phyloP scores from a whole-genome alignment of 2,113 vertebrate genomes.

The Periophthalmus modestus region DNA sequence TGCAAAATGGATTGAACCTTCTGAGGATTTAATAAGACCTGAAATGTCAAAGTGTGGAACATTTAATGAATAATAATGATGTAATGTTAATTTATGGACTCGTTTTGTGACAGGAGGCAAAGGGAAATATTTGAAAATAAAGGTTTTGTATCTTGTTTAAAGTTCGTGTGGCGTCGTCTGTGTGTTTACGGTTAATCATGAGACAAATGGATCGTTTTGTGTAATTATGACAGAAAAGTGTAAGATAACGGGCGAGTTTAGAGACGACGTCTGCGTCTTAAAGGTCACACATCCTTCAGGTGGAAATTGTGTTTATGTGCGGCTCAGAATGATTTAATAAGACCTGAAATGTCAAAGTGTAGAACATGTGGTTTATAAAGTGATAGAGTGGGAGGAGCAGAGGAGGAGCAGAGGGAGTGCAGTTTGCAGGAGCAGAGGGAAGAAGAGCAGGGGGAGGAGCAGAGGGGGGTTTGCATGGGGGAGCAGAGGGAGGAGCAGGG shows the following conservation, averaged over 20 bases:
- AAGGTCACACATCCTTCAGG: neutral
- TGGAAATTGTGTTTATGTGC: slow-evolving; percentile 1
- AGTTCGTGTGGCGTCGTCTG: neutral
- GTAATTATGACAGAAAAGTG: neutral
- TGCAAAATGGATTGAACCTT: slow-evolving; percentile 26
- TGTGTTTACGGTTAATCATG: neutral
- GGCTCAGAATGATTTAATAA: neutral
- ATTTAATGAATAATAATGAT: slow-evolving; percentile 17
- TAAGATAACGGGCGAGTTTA: neutral
- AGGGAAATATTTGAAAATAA: slow-evolving; percentile 74
- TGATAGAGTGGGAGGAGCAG: neutral
- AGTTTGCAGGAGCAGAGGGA: too few relatives aligned
- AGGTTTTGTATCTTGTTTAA: slow-evolving; percentile 60
- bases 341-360: neutral
- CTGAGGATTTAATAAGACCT: too few relatives aligned
- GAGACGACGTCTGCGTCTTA: neutral
- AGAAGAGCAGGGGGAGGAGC: too few relatives aligned
- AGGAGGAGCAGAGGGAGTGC: too few relatives aligned
- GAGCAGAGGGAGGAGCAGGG: too few relatives aligned
- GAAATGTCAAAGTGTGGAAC: too few relatives aligned
- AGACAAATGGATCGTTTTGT: neutral
- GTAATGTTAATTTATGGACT: slow-evolving; percentile 63
- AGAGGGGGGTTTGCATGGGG: too few relatives aligned
- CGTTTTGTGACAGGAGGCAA: slow-evolving; percentile 45
- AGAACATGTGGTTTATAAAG: neutral